Evolutionary conservation across 2,113 vertebrate species (phyloP), one percentile per base, ranked within the genome.

Genomic region (Gulo gulo): DNA sequence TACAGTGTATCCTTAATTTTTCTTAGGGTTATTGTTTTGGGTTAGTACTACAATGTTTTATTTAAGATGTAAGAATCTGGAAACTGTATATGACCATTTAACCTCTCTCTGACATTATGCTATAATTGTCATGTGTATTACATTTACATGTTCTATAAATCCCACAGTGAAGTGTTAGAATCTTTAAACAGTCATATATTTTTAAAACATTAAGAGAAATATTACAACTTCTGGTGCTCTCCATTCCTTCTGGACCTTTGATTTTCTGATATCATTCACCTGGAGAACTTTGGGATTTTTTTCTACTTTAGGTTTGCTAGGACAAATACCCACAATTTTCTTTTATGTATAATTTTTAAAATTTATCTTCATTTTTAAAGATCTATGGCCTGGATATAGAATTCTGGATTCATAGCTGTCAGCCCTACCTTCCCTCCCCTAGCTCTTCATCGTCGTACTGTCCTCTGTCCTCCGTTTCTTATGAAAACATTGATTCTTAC

Each of bases 141-240:
- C 12, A 42, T 89, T 95, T 39, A 65, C 2, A 15, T 80, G 63
- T 31, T 36, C 85, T 65, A 18, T 10, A 80, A 79, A 47, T 73
- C 24, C 42, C 52, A 79, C 5, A 31, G 0, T 79, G 4, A 90
- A 57, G 61, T 31, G 59, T n/a, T 52, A 36, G 57, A 55, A 71
- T 50, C 16, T 71, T 79, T 61, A 52, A 94, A 79, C 3, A 81
- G 5, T 36, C 42, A n/a, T 50, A 1, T 80, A 80, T 78, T 91
- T 96, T 86, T 20, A 89, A 92, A 76, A 47, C 1, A 26, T 74
- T 73, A 74, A 45, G 9, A 80, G 50, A 73, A 96, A 88, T 79
- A 61, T 47, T 76, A 42, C 12, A 36, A 8, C 81, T 96, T 57
- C 29, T 61, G 34, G 9, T 67, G 34, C 1, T 73, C 26, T 67